phyloP scores from a whole-genome alignment of 2,888 invertebrate genomes.

The Phania funesta region DNA sequence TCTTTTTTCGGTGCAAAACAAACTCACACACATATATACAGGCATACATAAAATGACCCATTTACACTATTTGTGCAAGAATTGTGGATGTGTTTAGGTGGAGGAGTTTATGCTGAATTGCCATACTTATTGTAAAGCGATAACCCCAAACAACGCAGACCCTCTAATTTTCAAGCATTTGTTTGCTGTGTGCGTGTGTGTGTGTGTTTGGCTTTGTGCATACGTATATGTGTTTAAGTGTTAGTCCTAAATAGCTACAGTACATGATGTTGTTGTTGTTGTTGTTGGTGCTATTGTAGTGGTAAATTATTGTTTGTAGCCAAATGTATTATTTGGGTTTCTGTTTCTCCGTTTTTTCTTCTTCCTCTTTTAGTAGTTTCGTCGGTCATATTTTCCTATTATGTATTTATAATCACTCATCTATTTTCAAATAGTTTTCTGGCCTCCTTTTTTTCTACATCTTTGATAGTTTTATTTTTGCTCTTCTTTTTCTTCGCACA shows the following conservation, averaged over 20 bases:
- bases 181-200: neutral
- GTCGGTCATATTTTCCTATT: conserved; percentile 38
- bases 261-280: neutral
- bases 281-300: neutral
- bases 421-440: conserved; percentile 50
- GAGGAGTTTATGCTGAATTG: conserved; percentile 51
- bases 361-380: neutral
- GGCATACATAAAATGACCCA: conserved; percentile 44
- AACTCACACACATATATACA: neutral
- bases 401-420: conserved; percentile 55
- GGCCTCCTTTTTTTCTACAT: conserved; percentile 39
- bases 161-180: conserved; percentile 47
- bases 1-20: neutral
- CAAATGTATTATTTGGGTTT: conserved; percentile 41
- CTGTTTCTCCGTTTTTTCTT: conserved; percentile 17
- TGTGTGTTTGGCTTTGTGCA: neutral
- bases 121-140: conserved; percentile 49
- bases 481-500: neutral
- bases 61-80: conserved; percentile 40
- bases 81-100: neutral
- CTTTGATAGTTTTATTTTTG: conserved; percentile 35
- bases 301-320: conserved; percentile 26
- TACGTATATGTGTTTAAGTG: conserved; percentile 1
- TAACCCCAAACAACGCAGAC: conserved; percentile 49
- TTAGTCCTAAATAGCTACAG: conserved; percentile 18